Evolutionary conservation across 2,113 vertebrate genomes (phyloP), one percentile per base, ranked within the genome.

Genomic region (Rostratula benghalensis): DNA sequence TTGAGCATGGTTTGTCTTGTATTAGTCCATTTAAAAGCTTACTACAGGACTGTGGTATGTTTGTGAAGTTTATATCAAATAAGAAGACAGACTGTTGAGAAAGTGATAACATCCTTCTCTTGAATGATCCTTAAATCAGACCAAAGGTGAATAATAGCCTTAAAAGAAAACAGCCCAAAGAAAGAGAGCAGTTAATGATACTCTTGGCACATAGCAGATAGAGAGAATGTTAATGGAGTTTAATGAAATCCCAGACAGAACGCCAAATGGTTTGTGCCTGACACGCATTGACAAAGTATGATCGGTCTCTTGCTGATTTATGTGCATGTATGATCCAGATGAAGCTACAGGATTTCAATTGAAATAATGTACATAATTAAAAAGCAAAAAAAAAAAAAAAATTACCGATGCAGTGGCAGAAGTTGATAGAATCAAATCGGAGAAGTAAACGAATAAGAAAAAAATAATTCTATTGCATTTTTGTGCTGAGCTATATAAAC

Each of bases 251-350:
- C 22, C 54, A 54, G 88, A 84, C 31, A 93, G 85, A 89, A 90
- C 90, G 31, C 48, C 61, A 97, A 95, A 90, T 63, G 69, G 65
- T 64, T 95, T 51, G 48, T 95, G 71, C 65, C 65, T 93, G 93
- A 84, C 21, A 24, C 21, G n/a, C 43, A n/a, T 65, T 63, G 83
- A 71, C 75, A 87, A 68, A 92, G 56, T 78, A 37, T 51, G 41
- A 68, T 86, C 2, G 1, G 54, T 85, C 30, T 83, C 64, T 85
- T 81, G 30, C 19, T 92, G 83, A 64, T 97, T 94, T 96, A 68
- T 64, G 39, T 71, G 27, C 48, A 30, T 59, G 43, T 75, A 59
- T 74, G 79, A 87, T 68, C 35, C 69, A 84, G 60, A 76, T 10
- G 48, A 93, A 93, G 22, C n/a, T 37, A 37, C 35, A 79, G 23